These are phyloP conservation scores for Nothocercus nigrocapillus DNA, from an alignment of 2,113 vertebrate genomes.

Conservation along the genomic window DNA sequence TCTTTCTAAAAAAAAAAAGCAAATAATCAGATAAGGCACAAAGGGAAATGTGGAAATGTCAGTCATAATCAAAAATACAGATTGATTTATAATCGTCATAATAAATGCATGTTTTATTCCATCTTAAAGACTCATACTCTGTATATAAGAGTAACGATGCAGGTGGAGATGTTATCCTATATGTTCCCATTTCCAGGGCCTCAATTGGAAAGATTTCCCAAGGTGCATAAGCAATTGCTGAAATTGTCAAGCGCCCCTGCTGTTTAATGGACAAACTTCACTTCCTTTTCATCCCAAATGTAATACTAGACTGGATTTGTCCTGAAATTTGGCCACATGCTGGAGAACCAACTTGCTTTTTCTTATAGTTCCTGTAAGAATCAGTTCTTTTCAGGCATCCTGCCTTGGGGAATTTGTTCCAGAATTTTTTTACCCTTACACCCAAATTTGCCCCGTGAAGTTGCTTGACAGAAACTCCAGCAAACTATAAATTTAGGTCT, in stretches of 20 bases:
- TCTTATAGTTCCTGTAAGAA: background rate
- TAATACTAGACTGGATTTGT: background rate
- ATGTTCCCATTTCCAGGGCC: background rate
- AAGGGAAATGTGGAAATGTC: background rate
- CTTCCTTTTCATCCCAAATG: background rate
- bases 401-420: background rate
- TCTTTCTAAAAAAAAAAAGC: background rate
- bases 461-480: background rate
- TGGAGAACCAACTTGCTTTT: background rate
- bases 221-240: background rate
- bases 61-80: background rate
- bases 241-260: background rate
- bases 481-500: background rate
- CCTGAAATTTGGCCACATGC: background rate
- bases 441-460: background rate
- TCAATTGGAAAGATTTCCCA: background rate
- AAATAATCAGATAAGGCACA: background rate
- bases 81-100: background rate
- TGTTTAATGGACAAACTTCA: background rate
- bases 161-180: background rate
- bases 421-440: background rate
- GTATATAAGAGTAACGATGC: background rate
- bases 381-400: background rate
- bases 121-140: background rate
- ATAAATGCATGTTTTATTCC: background rate